A percentile compares a stretch with the other conserved stretches of the same genome.
Conservation (phyloP, 2,797 vertebrate species). For the Linurgus olivaceus region DNA sequence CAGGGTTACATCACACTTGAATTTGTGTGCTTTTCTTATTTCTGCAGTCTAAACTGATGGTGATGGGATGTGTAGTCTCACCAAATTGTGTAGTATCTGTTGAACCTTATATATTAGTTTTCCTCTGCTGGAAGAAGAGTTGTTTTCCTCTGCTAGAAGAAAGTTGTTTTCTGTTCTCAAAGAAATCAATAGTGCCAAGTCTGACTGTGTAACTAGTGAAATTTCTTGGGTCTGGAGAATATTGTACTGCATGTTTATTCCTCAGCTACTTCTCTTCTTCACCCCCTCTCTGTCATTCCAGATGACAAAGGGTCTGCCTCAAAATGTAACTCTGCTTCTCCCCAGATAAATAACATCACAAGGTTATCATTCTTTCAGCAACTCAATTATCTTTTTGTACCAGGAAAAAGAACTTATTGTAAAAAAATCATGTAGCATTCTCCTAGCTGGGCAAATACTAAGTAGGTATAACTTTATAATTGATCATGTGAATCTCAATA, state of each 20-base stretch:
- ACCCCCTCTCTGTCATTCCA: not conserved
- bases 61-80: not conserved
- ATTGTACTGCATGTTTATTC: not conserved
- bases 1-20: not conserved
- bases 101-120: not conserved
- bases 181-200: not conserved
- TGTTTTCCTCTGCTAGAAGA: not conserved
- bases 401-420: not conserved
- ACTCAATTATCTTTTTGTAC: not conserved
- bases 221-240: not conserved
- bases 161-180: not conserved
- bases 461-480: not conserved
- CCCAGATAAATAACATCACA: not conserved
- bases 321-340: not conserved
- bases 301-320: not conserved
- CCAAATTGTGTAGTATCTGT: not conserved
- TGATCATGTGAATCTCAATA: not conserved
- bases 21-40: not conserved
- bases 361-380: not conserved
- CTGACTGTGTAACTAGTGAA: not conserved
- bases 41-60: not conserved
- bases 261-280: not conserved
- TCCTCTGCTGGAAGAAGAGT: not conserved
- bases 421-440: not conserved
- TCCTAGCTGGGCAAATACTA: not conserved